Percentiles rank a stretch among this genome's conserved stretches.
phyloP scores from a whole-genome alignment of 1,140 invertebrate species.

The Parapsyche elsis region DNA sequence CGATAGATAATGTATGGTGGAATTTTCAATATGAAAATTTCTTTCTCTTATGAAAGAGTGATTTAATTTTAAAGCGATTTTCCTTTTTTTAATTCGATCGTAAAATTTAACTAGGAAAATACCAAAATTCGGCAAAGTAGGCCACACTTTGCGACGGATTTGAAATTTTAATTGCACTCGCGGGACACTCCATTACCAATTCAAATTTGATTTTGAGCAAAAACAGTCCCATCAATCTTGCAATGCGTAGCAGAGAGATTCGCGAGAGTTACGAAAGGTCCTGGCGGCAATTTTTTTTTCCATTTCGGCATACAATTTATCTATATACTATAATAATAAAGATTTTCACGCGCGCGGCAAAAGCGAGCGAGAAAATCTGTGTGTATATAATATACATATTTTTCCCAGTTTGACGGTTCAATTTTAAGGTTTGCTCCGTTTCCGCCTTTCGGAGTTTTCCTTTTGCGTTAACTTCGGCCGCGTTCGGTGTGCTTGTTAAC shows the following conservation, averaged over 20 bases:
- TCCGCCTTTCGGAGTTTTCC: neutral
- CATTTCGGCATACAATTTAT: too few species aligned
- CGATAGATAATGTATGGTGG: too few species aligned
- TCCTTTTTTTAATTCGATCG: neutral
- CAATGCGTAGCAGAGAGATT: neutral
- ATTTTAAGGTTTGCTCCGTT: neutral
- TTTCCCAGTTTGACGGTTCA: neutral
- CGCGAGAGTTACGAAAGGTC: neutral
- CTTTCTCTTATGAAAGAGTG: neutral
- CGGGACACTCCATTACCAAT: slow-evolving; percentile 7
- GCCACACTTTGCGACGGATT: neutral
- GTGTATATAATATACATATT: too few species aligned
- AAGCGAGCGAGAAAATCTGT: too few species aligned
- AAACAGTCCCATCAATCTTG: slow-evolving; percentile 20
- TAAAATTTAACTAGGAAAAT: neutral
- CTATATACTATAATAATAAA: too few species aligned
- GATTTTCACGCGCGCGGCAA: too few species aligned
- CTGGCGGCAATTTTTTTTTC: too few species aligned
- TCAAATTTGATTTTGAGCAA: slow-evolving; percentile 5
- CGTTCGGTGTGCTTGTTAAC: slow-evolving; percentile 11
- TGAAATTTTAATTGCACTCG: slow-evolving; percentile 26
- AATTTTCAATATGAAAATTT: too few species aligned
- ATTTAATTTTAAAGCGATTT: neutral
- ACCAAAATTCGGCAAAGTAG: neutral
- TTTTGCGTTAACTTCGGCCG: neutral